Evolutionary conservation across 2,113 vertebrate species (phyloP).

Genomic region (Cephalopterus ornatus): DNA sequence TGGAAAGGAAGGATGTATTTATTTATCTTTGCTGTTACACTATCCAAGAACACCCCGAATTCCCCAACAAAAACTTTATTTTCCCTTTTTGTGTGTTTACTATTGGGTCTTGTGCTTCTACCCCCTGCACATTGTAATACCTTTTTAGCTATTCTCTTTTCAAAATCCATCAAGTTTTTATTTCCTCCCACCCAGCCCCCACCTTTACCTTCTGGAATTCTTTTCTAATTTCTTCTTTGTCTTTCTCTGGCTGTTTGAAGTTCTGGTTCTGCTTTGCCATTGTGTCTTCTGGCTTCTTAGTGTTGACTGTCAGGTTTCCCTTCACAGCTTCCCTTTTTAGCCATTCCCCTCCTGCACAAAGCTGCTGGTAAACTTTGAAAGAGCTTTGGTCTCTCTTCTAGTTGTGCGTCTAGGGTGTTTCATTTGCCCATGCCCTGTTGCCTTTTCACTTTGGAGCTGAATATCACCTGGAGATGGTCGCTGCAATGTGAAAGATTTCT

Average conservation of each 20-base stretch:
- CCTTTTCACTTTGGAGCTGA: neutral
- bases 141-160: constrained; percentile 13
- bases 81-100: neutral
- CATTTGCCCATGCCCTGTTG: neutral
- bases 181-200: neutral
- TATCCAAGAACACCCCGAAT: neutral
- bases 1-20: neutral
- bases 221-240: constrained; percentile 16
- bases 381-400: neutral
- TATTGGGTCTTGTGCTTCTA: neutral
- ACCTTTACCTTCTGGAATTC: neutral
- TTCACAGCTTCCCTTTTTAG: neutral
- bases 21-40: neutral
- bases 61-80: neutral
- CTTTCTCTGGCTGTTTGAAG: neutral
- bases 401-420: neutral
- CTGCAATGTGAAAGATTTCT: neutral
- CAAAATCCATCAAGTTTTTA: neutral
- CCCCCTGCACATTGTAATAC: neutral
- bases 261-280: constrained; percentile 14
- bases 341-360: neutral
- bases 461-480: neutral
- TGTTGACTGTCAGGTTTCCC: neutral
- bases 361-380: neutral
- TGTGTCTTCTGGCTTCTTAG: neutral